Evolutionary conservation across 2,888 invertebrate species (phyloP).

Genomic region (Drosophila hamatofila): DNA sequence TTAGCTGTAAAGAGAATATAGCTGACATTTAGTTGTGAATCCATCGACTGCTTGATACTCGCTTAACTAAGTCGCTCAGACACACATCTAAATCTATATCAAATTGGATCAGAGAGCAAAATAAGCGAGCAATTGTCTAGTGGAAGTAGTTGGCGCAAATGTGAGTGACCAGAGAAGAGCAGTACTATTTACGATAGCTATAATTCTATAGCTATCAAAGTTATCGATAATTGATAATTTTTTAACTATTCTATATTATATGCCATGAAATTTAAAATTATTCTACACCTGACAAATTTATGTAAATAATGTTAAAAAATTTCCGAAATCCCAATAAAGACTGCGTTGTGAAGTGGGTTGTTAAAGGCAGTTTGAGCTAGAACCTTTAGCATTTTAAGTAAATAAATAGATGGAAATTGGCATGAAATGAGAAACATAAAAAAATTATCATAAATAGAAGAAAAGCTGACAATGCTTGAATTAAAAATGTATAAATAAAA

Average conservation of each 20-base stretch:
- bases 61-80: not conserved
- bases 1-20: not conserved
- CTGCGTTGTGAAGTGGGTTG: not conserved
- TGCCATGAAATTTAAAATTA: not conserved
- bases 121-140: not conserved
- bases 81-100: not conserved
- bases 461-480: too few species aligned
- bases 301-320: not conserved
- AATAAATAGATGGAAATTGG: too few species aligned
- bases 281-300: not conserved
- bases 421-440: not conserved
- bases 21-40: not conserved
- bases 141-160: not conserved
- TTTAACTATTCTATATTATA: not conserved
- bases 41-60: not conserved
- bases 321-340: not conserved
- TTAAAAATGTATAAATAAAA: too few species aligned
- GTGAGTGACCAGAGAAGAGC: not conserved
- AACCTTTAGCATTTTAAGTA: not conserved
- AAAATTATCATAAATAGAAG: not conserved
- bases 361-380: accelerated
- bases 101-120: not conserved
- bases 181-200: not conserved
- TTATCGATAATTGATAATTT: not conserved
- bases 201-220: not conserved